Evolutionary conservation across 2,888 invertebrate species (phyloP), one percentile per base, ranked within the genome.

Genomic region (Idaea biselata): DNA sequence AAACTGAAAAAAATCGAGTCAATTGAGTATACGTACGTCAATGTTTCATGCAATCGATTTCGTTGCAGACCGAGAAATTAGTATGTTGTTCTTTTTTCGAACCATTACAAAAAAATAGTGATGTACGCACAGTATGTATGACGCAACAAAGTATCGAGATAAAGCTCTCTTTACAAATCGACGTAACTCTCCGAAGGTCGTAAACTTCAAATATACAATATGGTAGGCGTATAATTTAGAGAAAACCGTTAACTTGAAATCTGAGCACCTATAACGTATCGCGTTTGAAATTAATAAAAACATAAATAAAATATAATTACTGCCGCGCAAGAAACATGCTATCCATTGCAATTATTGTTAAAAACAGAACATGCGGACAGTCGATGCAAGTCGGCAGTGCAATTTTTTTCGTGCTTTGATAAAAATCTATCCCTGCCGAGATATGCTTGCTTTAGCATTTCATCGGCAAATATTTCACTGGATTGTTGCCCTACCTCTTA

Each of bases 381-480:
- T 72, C 69, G 71, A 76, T 70, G 67, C 14, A 73, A 69, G 70
- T 69, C 69, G 70, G 44, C 44, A 73, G 68, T 73, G 72, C 69
- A 74, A 70, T 68, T 72, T 71, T 75, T 72, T 76, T 72, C 71
- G 65, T 66, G 59, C 44, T 60, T 44, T 65, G 69, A 80, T 80
- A 75, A 71, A 62, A 65, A 80, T 80, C 80, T 78, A 74, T 74
- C 68, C 64, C 76, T 77, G 76, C 80, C 81, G 79, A 82, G 82
- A 82, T 44, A 44, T 44, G 44, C 14, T 44, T 81, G 82, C 80
- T 84, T 84, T 80, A 81, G 78, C 80, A 77, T 88, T 85, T 89
- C 88, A 85, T 84, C 84, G 82, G 84, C 80, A 74, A 87, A 89
- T 89, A 89, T 86, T 87, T 89, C 83, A 86, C 83, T 80, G 85